These are phyloP conservation scores for Petrocephalus microphthalmus DNA, from an alignment of 2,113 vertebrate genomes.

Conservation along the genomic window DNA sequence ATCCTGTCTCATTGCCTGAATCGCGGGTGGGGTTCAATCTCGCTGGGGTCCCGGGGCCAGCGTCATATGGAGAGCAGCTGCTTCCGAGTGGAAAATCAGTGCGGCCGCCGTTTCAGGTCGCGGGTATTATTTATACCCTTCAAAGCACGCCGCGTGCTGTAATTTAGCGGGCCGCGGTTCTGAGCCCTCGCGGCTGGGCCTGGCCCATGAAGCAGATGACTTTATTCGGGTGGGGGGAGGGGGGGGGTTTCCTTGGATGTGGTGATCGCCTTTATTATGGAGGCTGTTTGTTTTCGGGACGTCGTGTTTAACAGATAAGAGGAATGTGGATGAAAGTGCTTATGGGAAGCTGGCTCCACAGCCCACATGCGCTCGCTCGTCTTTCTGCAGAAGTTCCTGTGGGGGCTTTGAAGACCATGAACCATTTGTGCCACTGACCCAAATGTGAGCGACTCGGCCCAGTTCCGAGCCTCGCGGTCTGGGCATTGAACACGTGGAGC, in stretches of 20 bases:
- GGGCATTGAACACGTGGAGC: not conserved
- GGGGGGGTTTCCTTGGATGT: not conserved
- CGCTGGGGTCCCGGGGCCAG: not conserved
- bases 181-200: not conserved
- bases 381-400: not conserved
- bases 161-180: not conserved
- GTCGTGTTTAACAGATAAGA: not conserved
- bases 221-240: not conserved
- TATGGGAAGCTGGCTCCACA: not conserved
- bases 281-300: not conserved
- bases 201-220: not conserved
- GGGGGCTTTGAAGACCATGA: not conserved
- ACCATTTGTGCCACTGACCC: not conserved
- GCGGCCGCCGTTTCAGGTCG: not conserved
- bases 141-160: not conserved
- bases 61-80: constrained; percentile 21
- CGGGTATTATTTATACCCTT: not conserved
- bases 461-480: not conserved
- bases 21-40: not conserved
- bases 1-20: not conserved
- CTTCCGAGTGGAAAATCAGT: not conserved
- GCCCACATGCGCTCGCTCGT: not conserved
- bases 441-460: not conserved
- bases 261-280: not conserved
- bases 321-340: not conserved